Evolutionary conservation across 2,797 vertebrate genomes (phyloP), one percentile per base, ranked within the genome.

Genomic region (Saxicola maurus): DNA sequence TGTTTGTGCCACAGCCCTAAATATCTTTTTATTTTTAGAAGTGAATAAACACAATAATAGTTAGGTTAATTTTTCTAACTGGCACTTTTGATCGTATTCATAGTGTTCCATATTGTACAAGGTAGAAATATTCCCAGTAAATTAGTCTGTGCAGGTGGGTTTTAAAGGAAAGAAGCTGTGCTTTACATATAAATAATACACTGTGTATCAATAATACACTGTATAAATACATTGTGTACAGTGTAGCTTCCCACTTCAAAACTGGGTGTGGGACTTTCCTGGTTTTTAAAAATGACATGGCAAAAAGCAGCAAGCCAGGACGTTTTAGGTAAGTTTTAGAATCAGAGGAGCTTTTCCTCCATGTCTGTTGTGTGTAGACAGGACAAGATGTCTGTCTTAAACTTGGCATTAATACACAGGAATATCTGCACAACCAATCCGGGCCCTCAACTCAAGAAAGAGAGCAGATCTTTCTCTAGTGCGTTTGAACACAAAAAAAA

Each of bases 71-170:
- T 30, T 42, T 59, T 79, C 37, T 42, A 65, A 10, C 21, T 11
- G 33, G 6, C 1, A 1, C 11, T 72, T 74, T 8, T 19, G 7
- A 3, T 73, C 1, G 0, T n/a, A 10, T 17, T 61, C 4, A 1
- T 40, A 13, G 17, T 15, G 8, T 24, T 46, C 7, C 21, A 0
- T 40, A 4, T 57, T 55, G n/a, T 20, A 6, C 6, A 15, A 67
- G 1, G 15, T 35, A 8, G 15, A 65, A 42, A 9, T 57, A 59
- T 9, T 42, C 11, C 30, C 7, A 30, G 24, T 71, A 60, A 79
- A 48, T 59, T 28, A 49, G 23, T 30, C 11, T 35, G 24, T 71
- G 10, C 31, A 40, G 31, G 42, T 84, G 72, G 81, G 24, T 35
- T 80, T 28, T n/a, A 59, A 31, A 40, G 35, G 11, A 49, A 78